These are phyloP conservation scores for Pitangus sulphuratus DNA, from an alignment of 2,797 vertebrate species.

Conservation along the genomic window DNA sequence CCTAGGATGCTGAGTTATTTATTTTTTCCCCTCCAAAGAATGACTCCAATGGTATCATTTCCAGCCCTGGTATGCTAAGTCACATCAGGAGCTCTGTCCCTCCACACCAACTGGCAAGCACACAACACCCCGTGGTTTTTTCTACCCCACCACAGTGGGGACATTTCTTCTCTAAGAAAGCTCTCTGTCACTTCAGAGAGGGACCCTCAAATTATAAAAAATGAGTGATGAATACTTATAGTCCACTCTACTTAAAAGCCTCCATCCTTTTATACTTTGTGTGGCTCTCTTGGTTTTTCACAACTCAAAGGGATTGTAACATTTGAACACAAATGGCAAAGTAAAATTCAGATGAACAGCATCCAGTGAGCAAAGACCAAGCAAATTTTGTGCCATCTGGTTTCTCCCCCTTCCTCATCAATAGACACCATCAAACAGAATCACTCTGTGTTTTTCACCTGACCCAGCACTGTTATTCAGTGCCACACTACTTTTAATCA, in stretches of 20 bases:
- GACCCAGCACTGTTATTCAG: neutral
- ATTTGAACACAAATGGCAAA: neutral
- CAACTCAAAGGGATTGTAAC: neutral
- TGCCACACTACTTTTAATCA: neutral
- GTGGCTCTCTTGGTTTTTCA: neutral
- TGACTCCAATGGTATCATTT: neutral
- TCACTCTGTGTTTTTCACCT: neutral
- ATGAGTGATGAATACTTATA: no score
- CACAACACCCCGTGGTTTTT: accelerated
- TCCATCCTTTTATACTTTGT: neutral
- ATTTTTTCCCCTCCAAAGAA: neutral
- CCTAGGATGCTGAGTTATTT: neutral
- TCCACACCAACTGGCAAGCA: neutral
- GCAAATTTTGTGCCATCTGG: neutral
- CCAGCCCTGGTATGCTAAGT: neutral
- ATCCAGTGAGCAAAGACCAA: neutral
- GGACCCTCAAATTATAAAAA: neutral
- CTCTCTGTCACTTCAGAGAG: neutral
- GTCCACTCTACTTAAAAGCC: neutral
- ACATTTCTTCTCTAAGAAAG: neutral
- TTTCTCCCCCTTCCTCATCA: neutral
- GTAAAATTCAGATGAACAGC: neutral
- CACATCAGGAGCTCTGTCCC: neutral
- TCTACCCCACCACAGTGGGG: neutral
- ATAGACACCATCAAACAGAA: neutral